phyloP scores from a whole-genome alignment of 1,140 invertebrate genomes.

The Hetaerina americana region DNA sequence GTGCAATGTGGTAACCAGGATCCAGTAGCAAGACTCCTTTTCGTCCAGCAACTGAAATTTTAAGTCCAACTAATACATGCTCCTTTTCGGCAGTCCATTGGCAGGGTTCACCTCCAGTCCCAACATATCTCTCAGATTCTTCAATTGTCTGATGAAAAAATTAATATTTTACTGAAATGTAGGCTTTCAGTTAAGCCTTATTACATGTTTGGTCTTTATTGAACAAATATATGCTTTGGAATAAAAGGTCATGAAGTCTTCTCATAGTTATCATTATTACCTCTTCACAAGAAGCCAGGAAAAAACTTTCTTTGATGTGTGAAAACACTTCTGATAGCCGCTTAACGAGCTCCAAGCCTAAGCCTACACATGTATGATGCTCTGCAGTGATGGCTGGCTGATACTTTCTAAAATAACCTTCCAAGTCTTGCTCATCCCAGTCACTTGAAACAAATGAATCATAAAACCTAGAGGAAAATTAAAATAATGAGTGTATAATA shows the following conservation, averaged over 20 bases:
- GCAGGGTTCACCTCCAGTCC: slow-evolving; percentile 14
- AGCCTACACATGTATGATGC: slow-evolving; percentile 77
- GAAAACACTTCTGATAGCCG: slow-evolving; percentile 29
- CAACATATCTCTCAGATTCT: slow-evolving; percentile 30
- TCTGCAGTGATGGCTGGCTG: slow-evolving; percentile 57
- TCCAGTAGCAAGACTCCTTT: slow-evolving; percentile 66
- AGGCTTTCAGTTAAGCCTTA: neutral
- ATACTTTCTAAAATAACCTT: slow-evolving; percentile 59
- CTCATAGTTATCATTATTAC: slow-evolving; percentile 23
- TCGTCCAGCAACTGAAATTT: slow-evolving; percentile 55
- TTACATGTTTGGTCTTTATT: neutral
- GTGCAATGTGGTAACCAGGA: slow-evolving; percentile 78
- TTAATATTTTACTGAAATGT: neutral
- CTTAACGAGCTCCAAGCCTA: slow-evolving; percentile 62
- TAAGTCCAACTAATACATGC: slow-evolving; percentile 71
- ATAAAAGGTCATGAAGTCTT: neutral
- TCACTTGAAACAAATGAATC: slow-evolving; percentile 49
- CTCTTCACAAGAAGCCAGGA: slow-evolving; percentile 78
- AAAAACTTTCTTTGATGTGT: slow-evolving; percentile 34
- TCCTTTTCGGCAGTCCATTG: slow-evolving; percentile 52
- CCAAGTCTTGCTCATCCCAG: slow-evolving; percentile 34
- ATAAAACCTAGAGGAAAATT: slow-evolving; percentile 48
- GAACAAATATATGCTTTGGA: neutral
- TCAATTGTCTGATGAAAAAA: slow-evolving; percentile 18
- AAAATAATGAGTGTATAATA: too few relatives aligned